Percentiles rank a stretch among this genome's conserved stretches.
Conservation (phyloP, 2,113 vertebrate species). For the Harpagus bidentatus region DNA sequence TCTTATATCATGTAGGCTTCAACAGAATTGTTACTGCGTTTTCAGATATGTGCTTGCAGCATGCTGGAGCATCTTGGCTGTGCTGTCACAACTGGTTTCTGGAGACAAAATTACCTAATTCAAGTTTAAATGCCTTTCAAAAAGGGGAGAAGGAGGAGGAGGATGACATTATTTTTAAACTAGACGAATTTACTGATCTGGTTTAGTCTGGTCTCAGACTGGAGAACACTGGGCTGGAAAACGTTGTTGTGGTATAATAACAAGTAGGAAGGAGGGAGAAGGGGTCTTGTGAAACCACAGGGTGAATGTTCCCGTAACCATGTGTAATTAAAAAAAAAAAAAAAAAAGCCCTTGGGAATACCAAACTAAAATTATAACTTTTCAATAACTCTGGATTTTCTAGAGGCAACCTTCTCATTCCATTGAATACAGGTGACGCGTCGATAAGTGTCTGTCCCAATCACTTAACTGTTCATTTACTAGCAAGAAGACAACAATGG, state of each 20-base stretch:
- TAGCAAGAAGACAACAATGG: not conserved
- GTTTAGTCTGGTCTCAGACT: not conserved
- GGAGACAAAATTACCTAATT: not conserved
- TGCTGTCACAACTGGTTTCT: not conserved
- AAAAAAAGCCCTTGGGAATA: not conserved
- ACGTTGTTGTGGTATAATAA: not conserved
- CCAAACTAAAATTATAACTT: not conserved
- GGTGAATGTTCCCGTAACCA: not conserved
- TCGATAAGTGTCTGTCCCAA: not conserved
- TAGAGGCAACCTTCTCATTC: not conserved
- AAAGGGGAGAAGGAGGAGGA: not conserved
- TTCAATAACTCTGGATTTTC: not conserved
- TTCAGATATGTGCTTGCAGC: not conserved
- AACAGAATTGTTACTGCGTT: not conserved
- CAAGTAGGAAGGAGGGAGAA: not conserved
- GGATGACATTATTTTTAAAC: not conserved
- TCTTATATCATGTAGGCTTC: not conserved
- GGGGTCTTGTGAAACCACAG: not conserved
- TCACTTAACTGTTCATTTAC: not conserved
- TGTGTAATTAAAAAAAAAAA: not conserved
- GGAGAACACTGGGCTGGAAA: not conserved
- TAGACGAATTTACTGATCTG: not conserved
- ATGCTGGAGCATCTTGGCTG: not conserved
- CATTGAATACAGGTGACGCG: rapidly evolving
- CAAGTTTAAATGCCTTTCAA: not conserved